Conservation (phyloP, 2,797 vertebrate genomes). For the Petrocephalus schoutedeni region DNA sequence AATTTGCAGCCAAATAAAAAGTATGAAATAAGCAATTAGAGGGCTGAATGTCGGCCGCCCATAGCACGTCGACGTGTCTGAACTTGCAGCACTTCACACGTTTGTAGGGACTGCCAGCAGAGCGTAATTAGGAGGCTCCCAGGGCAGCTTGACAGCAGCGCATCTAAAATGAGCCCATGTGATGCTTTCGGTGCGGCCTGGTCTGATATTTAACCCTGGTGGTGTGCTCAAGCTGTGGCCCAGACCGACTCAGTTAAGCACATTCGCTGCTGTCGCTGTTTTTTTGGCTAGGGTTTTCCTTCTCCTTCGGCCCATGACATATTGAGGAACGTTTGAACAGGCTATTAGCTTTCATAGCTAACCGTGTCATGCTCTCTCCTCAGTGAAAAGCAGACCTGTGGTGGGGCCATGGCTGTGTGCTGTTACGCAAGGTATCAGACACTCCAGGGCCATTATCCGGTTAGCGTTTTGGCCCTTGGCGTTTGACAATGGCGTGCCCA, state of each 20-base stretch:
- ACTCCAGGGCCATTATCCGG: background rate
- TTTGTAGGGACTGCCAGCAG: background rate
- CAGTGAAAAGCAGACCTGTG: slow-evolving; percentile 7
- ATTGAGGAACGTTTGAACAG: background rate
- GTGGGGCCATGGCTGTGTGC: background rate
- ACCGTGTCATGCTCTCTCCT: background rate
- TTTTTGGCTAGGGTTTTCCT: background rate
- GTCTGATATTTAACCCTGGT: slow-evolving; percentile 10
- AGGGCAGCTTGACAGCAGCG: background rate
- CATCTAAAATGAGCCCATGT: no score
- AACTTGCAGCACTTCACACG: slow-evolving; percentile 4
- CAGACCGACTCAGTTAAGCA: background rate
- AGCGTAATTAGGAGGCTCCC: slow-evolving; percentile 14
- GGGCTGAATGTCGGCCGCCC: background rate
- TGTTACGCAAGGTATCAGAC: background rate
- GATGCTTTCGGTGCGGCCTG: background rate
- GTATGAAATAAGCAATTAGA: background rate
- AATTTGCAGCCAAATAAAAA: slow-evolving; percentile 10
- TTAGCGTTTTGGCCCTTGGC: slow-evolving; percentile 25
- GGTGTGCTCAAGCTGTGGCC: background rate
- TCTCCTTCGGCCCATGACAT: background rate
- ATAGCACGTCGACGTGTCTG: background rate
- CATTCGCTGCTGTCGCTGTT: background rate
- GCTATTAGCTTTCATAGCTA: background rate
- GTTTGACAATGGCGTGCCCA: slow-evolving; percentile 24